These are phyloP conservation scores for Chinchilla lanigera DNA, from an alignment of 2,113 vertebrate genomes.

Conservation along the genomic window DNA sequence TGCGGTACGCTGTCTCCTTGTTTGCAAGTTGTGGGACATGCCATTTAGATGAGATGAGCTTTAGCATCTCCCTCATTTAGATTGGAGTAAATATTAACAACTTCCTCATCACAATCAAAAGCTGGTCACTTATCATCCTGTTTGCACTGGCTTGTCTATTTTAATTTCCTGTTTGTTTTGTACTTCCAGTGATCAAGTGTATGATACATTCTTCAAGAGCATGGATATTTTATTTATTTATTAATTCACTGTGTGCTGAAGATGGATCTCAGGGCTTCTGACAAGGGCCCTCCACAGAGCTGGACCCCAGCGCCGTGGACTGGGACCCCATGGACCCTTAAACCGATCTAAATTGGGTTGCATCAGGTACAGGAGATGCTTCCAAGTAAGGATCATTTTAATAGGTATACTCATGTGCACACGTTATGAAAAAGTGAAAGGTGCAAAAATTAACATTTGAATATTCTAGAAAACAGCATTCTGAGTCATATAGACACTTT, in stretches of 20 bases:
- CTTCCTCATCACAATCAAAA: background rate
- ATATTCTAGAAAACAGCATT: background rate
- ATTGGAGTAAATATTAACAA: background rate
- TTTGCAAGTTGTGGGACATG: background rate
- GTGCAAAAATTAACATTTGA: background rate
- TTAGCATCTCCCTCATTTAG: background rate
- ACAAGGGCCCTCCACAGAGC: background rate
- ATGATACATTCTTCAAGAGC: background rate
- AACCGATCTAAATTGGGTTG: background rate
- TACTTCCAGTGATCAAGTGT: background rate
- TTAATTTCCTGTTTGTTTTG: background rate
- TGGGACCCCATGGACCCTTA: background rate
- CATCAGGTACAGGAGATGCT: background rate
- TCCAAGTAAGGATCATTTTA: background rate
- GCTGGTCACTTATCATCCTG: no score
- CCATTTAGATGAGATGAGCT: background rate
- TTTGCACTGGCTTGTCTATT: background rate
- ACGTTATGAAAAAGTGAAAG: background rate
- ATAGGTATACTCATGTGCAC: background rate
- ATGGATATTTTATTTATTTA: background rate
- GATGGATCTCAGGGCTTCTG: background rate
- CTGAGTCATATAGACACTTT: background rate
- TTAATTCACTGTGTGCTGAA: background rate
- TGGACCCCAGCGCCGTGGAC: background rate
- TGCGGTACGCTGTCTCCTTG: background rate